Evolutionary conservation across 2,113 vertebrate species (phyloP).

Genomic region (Larimichthys crocea): DNA sequence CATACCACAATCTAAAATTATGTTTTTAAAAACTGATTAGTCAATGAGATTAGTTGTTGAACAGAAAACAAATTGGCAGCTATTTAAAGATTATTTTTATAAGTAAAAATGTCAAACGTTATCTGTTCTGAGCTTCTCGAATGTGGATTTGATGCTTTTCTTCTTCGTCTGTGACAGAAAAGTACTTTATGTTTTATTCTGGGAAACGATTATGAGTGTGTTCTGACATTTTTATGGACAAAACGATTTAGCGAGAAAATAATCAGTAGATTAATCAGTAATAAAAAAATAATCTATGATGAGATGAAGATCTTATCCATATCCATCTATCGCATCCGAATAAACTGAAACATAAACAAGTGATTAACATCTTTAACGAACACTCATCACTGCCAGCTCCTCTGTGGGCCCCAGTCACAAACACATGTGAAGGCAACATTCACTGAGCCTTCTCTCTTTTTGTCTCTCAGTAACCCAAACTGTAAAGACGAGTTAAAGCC

Average conservation of each 20-base stretch:
- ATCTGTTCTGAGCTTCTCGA: neutral
- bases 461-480: neutral
- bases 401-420: neutral
- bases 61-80: neutral
- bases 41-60: neutral
- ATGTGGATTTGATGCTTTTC: neutral
- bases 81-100: neutral
- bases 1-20: neutral
- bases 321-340: neutral
- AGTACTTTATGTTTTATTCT: neutral
- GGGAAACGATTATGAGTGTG: neutral
- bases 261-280: neutral
- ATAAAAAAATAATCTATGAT: neutral
- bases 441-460: neutral
- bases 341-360: neutral
- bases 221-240: neutral
- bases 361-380: neutral
- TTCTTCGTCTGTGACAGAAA: neutral
- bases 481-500: conserved; percentile 13
- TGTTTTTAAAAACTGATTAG: neutral
- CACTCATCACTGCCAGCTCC: neutral
- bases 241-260: neutral
- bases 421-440: too few relatives aligned
- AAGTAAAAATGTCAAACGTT: neutral
- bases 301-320: neutral